Percentiles rank a stretch among this genome's conserved stretches.
These are phyloP conservation scores for Megatriorchis doriae DNA, from an alignment of 2,113 vertebrate species.

Conservation along the genomic window DNA sequence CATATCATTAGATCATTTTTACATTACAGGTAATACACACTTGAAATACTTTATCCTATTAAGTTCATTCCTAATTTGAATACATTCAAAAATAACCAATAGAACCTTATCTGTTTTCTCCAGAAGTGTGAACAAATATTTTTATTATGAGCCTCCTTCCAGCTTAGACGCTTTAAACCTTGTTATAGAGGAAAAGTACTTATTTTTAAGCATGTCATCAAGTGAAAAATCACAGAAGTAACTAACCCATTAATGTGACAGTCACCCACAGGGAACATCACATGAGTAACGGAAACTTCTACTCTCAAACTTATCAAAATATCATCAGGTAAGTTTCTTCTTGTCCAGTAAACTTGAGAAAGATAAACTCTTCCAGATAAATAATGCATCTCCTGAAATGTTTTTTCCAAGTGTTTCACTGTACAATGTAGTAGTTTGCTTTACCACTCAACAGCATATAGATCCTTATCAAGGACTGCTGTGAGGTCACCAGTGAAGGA, in stretches of 20 bases:
- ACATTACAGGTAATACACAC: neutral
- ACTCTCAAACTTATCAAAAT: neutral
- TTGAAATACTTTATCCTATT: neutral
- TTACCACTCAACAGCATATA: neutral
- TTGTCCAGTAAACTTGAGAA: neutral
- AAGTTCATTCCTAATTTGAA: neutral
- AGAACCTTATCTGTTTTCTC: neutral
- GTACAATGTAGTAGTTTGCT: neutral
- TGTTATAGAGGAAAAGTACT: neutral
- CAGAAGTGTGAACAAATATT: neutral
- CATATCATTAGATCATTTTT: neutral
- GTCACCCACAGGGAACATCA: neutral
- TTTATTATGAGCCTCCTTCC: neutral
- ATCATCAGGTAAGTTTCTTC: neutral
- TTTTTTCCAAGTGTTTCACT: neutral
- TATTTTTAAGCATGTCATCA: neutral
- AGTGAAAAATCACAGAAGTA: conserved; percentile 18
- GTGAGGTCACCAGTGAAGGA: neutral
- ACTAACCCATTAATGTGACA: neutral
- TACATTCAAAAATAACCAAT: neutral
- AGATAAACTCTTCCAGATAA: neutral
- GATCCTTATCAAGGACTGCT: neutral
- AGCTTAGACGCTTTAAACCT: neutral
- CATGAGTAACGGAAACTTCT: neutral
- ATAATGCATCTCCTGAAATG: neutral